Evolutionary conservation across 1,140 invertebrate genomes (phyloP).

Genomic region (Holotrichia oblita): DNA sequence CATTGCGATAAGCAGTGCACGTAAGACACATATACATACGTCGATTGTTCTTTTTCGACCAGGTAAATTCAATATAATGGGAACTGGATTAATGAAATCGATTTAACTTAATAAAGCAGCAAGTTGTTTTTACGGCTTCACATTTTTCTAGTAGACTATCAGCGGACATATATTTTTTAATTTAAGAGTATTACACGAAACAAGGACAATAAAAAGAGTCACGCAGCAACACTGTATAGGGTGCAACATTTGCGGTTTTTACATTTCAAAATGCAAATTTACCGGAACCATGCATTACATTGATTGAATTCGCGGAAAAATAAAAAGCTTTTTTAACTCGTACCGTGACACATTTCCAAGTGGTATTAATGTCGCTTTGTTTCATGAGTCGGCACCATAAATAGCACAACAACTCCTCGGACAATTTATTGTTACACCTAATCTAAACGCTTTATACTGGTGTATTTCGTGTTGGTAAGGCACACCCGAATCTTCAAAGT

Average conservation of each 20-base stretch:
- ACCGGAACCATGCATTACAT: neutral
- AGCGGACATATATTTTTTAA: neutral
- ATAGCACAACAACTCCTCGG: conserved; percentile 15
- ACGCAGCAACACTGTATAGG: neutral
- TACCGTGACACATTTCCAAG: neutral
- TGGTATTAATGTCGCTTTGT: conserved; percentile 1
- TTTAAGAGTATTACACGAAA: neutral
- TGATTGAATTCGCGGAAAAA: neutral
- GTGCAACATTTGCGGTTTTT: neutral
- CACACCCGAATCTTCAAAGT: conserved; percentile 3
- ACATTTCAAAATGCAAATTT: neutral
- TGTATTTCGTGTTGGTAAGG: neutral
- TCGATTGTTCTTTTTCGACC: no score
- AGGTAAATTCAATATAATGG: no score
- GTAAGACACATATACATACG: no score
- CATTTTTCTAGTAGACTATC: neutral
- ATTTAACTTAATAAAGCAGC: no score
- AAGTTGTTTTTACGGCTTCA: no score
- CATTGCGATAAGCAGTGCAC: no score
- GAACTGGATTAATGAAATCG: no score
- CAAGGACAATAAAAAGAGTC: neutral
- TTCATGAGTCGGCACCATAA: neutral
- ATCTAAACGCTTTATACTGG: neutral
- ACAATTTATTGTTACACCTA: conserved; percentile 17
- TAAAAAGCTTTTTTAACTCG: neutral